Base-by-base conservation (phyloP, 2,797 vertebrate species). In the Lithobates sylvaticus region DNA sequence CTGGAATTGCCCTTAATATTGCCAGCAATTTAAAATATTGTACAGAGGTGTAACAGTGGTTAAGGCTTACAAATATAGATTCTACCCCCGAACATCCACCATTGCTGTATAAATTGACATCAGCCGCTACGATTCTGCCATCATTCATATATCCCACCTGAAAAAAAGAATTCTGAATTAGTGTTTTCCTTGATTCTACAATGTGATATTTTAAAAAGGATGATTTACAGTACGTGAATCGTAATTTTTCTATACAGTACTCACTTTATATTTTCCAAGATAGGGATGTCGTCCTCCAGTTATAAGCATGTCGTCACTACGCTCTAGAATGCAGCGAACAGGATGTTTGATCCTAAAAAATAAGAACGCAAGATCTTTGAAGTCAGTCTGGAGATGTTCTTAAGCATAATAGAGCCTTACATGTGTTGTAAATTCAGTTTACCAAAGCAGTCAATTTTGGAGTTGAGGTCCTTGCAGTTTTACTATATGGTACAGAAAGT, bases 61-160 rank as follows among this genome's bases (percentile, higher is more conserved):
- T 82, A 73, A 54, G 58, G 88, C 91, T 91, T 90, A 94, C 92
- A 2, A 78, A 0, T 71, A 89, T 27, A 5, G 91, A 90, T 36
- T 91, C 87, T n/a, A 91, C 92, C 65, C 78, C 73, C 27, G 88
- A 77, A 88, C 67, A 70, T 0, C 93, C 93, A 65, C 54, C 91
- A 29, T 93, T 94, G 86, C 18, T 26, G 75, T 89, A 93, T 47
- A 91, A 90, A 15, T 89, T 80, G 85, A 93, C 21, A 23, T 94
- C 92, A 27, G 92, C 75, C 6, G 92, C 92, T 85, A 89, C 8
- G 54, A 92, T 92, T 89, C 88, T 91, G 71, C 93, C 93, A n/a
- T 93, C 88, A 0, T 91, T 93, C 89, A 88, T 92, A 81, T 92
- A 93, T 32, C 93, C 94, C 54, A 76, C 91, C 92, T 93, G 78